Evolutionary conservation across 30 jellyfish, hydroid and myxozoan species (phyloP).

Genomic region (Pseudorhiza aurosa): DNA sequence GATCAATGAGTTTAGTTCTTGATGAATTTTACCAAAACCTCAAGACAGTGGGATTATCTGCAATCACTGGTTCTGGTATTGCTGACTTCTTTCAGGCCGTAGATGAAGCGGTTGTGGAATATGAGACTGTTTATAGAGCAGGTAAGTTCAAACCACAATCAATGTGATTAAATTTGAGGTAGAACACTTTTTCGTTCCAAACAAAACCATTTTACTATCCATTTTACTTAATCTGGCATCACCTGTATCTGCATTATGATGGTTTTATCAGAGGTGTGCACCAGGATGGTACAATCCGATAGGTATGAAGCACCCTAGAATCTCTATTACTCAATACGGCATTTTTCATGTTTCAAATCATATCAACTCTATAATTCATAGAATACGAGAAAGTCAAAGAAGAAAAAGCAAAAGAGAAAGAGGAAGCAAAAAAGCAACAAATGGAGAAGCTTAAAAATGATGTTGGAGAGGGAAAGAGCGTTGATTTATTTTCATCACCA

Average conservation of each 20-base stretch:
- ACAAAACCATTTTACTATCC: too few species aligned
- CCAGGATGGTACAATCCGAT: too few species aligned
- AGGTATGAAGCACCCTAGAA: too few species aligned
- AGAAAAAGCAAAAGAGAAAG: conserved; percentile 43
- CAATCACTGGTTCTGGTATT: conserved; percentile 93
- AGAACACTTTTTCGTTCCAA: not conserved
- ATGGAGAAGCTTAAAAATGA: conserved; percentile 53
- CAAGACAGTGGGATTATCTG: conserved; percentile 88
- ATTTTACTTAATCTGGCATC: too few species aligned
- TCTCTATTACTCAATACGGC: too few species aligned
- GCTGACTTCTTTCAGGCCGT: conserved; percentile 79
- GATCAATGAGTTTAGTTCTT: conserved; percentile 95
- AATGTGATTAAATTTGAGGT: not conserved
- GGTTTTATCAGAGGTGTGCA: too few species aligned
- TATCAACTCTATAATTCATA: too few species aligned
- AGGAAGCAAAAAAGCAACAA: conserved; percentile 36
- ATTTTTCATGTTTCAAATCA: too few species aligned
- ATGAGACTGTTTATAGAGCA: conserved; percentile 77
- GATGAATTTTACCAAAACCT: conserved; percentile 92
- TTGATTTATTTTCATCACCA: conserved; percentile 54
- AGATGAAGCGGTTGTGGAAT: conserved; percentile 81
- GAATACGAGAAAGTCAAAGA: conserved; percentile 70
- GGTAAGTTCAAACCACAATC: conserved; percentile 53
- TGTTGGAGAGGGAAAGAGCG: conserved; percentile 44
- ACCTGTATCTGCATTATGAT: too few species aligned